Evolutionary conservation across 2,113 vertebrate genomes (phyloP).

Genomic region (Irena cyanogastra): DNA sequence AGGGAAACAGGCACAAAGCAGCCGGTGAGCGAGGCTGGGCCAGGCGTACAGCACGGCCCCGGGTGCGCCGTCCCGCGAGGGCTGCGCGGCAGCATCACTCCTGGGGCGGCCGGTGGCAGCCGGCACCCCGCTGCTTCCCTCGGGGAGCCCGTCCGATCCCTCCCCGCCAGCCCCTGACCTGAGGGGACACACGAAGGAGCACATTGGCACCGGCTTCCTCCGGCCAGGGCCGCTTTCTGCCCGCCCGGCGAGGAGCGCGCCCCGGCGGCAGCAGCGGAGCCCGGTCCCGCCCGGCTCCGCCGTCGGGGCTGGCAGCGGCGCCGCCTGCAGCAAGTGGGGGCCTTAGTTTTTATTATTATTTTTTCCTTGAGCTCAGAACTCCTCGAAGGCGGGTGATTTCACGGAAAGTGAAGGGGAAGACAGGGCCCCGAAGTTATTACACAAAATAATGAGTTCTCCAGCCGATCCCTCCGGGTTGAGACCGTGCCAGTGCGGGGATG

Average conservation of each 20-base stretch:
- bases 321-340: neutral
- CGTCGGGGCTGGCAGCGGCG: neutral
- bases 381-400: neutral
- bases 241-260: neutral
- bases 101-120: neutral
- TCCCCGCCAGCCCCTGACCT: too few species aligned
- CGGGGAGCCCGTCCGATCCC: neutral
- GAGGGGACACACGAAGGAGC: neutral
- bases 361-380: neutral
- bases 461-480: neutral
- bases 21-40: neutral
- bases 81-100: neutral
- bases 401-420: neutral
- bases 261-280: neutral
- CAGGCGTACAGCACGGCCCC: neutral
- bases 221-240: neutral
- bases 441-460: constrained; percentile 51
- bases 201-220: accelerated
- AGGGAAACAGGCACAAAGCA: neutral
- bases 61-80: neutral
- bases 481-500: neutral
- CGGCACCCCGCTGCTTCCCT: too few species aligned
- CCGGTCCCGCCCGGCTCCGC: neutral
- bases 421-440: constrained; percentile 42
- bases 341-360: neutral